Evolutionary conservation across 2,888 invertebrate species (phyloP), one percentile per base, ranked within the genome.

Genomic region (Drosophila seclusa): DNA sequence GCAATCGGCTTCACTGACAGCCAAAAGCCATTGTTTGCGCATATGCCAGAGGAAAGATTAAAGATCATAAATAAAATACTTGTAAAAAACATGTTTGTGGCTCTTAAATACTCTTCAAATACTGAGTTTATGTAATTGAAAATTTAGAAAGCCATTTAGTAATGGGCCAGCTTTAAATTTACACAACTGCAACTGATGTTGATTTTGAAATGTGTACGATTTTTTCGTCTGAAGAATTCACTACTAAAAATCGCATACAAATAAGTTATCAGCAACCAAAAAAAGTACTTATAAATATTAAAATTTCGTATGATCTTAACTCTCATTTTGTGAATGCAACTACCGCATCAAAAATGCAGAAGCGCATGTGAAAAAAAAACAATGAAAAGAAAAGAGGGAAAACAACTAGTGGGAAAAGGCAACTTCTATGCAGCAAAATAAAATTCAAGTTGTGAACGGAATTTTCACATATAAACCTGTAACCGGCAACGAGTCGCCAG

Each of bases 391-490:
- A 54, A 49, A 38, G 42, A 34, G 48, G 21, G 60, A 78, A 68
- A 65, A 76, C 62, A 55, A n/a, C 16, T 24, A 16, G 34, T 40
- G 2, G 36, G 29, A n/a, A 7, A 29, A 27, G 38, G 27, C 27
- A 40, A 66, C 36, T 42, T 32, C 21, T 45, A 54, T 49, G 58
- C 70, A 73, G 83, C 74, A 75, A 83, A 85, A 87, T 76, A 80
- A 78, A 83, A 80, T 79, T 83, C 88, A 80, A 83, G 76, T 80
- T 83, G 73, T 72, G 86, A 78, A 73, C 68, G 63, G 71, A 67
- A 74, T 78, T 85, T 85, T 70, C 65, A 65, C 67, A 86, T 63
- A 53, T 54, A 69, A 65, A 69, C 40, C 68, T 69, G 78, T 71
- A 64, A 63, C 50, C 74, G 65, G 68, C 78, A 74, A 50, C 42